Evolutionary conservation across 1,140 invertebrate genomes (phyloP), one percentile per base, ranked within the genome.

Genomic region (Cyclargus thomasi): DNA sequence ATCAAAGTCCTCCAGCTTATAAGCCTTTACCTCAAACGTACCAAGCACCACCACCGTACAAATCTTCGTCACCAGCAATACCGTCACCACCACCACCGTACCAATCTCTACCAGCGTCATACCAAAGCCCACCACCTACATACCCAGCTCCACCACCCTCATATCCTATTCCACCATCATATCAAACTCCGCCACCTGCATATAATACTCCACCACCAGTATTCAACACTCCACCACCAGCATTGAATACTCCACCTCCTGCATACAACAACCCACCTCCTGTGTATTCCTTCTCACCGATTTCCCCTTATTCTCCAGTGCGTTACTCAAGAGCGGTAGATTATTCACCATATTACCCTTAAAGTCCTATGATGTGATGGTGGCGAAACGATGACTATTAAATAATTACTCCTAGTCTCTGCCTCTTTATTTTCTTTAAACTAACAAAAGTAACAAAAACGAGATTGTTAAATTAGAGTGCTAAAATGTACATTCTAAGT

Each of bases 151-250:
- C 5, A 8, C 8, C 29, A 29, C 64, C 65, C 16, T 39, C 62
- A 16, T 67, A 68, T 67, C 22, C 29, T 11, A 64, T 14, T 65
- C 59, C 29, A 18, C 57, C 69, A 29, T 23, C 47, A 17, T 39
- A 36, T 16, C 62, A 64, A 47, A 66, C 39, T 47, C 67, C 64
- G 53, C 59, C 62, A 35, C 70, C 55, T 11, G 6, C 17, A 59
- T 59, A 57, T 20, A 16, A 18, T 67, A 14, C 67, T 53, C 35
- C 63, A 64, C 59, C 70, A 69, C n/a, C 68, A 67, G n/a, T 65
- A 53, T 67, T 53, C 11, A 36, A 29, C 17, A 20, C 17, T 1
- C 20, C 55, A 10, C 55, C 55, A 47, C 39, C 39, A 11, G 20
- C 69, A 36, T 16, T 66, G 20, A 57, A 65, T 21, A 53, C 63